Evolutionary conservation across 2,888 invertebrate species (phyloP), one percentile per base, ranked within the genome.

Genomic region (Pachymerium ferrugineum): DNA sequence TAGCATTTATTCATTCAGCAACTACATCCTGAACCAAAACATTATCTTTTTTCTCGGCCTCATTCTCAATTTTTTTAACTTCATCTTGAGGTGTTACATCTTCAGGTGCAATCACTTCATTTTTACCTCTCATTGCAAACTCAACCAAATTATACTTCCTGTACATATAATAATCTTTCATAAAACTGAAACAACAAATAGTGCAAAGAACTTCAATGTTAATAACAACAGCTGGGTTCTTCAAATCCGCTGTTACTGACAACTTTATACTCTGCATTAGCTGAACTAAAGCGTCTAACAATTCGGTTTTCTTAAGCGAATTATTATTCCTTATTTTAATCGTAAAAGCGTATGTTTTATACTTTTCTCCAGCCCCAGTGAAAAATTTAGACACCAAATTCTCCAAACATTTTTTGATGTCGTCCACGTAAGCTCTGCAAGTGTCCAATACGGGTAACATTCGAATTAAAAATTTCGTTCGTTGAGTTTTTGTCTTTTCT

Each of bases 101-200:
- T 25, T 69, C 69, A 14, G 8, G 6, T 19, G 8, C 28, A 12
- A 5, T 8, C 28, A 25, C 4, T 22, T 22, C 25, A 14, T 31
- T 16, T 8, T 74, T 29, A 19, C 72, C 28, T 10, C 10, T 72
- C 28, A 22, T 28, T 19, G 30, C 72, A 42, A 81, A 80, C 82
- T 93, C 91, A 75, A 88, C 82, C 75, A 95, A 84, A 85, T 96
- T 96, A 83, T 92, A 96, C 81, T 94, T 95, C 78, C 89, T 90
- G 80, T 88, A 89, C 77, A 87, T 87, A 79, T 87, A 86, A 83
- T 91, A 96, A 82, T 93, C 87, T 30, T 90, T 89, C 30, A 93
- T 87, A 74, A 96, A 88, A 76, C 91, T 89, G 10, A 97, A 80
- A 77, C 93, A 89, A 79, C 93, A 93, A 78, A 90, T 86, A 28